Evolutionary conservation across 2,888 invertebrate species (phyloP).

Genomic region (Rhingia rostrata): DNA sequence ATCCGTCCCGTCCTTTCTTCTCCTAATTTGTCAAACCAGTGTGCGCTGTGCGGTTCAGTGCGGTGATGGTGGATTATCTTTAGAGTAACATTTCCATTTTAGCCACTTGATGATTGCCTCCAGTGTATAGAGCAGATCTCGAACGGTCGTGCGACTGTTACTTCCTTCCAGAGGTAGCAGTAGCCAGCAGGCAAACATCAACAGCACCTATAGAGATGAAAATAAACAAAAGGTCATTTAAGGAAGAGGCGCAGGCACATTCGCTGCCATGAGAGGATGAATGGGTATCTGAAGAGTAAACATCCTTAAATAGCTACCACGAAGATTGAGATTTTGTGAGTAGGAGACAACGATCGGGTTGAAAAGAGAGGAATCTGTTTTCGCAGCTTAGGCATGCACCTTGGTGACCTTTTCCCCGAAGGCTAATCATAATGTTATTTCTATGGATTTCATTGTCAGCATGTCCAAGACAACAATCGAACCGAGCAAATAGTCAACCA

Average conservation of each 20-base stretch:
- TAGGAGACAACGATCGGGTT: not conserved
- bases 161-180: conserved; percentile 39
- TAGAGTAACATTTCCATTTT: conserved; percentile 62
- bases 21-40: conserved; percentile 69
- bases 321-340: conserved; percentile 40
- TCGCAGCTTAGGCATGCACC: conserved; percentile 40
- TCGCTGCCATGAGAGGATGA: conserved; percentile 23
- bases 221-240: conserved; percentile 72
- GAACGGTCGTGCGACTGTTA: conserved; percentile 18
- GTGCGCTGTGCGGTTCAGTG: not conserved
- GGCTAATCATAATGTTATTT: conserved; percentile 46
- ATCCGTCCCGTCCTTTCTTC: conserved; percentile 66
- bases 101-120: conserved; percentile 67
- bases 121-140: conserved; percentile 1
- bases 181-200: conserved; percentile 59
- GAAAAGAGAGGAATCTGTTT: not conserved
- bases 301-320: conserved; percentile 68
- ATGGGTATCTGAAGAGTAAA: conserved; percentile 64
- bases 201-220: conserved; percentile 56
- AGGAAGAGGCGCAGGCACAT: conserved; percentile 37
- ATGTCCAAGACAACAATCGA: conserved; percentile 22
- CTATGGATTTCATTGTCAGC: conserved; percentile 17
- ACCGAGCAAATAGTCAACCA: conserved; percentile 1
- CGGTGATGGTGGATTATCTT: not conserved
- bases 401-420: conserved; percentile 30